phyloP scores from a whole-genome alignment of 2,113 vertebrate genomes.

The Myrmecophaga tridactyla region DNA sequence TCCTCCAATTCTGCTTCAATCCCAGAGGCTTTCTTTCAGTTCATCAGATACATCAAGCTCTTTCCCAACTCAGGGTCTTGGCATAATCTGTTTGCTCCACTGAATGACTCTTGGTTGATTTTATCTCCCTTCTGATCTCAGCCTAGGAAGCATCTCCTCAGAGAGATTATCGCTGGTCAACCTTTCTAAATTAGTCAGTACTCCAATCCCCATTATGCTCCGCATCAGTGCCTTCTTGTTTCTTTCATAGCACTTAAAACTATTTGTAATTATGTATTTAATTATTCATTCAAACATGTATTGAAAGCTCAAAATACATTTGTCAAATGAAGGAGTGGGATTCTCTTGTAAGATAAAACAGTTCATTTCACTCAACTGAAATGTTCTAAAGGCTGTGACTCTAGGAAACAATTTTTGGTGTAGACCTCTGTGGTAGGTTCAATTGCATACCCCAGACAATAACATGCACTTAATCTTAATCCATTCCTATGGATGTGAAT shows the following conservation, averaged over 20 bases:
- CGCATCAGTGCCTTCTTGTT: not conserved
- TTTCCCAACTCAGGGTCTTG: not conserved
- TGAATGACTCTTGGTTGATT: not conserved
- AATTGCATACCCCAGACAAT: not conserved
- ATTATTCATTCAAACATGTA: not conserved
- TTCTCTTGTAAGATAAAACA: not conserved
- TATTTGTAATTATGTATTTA: not conserved
- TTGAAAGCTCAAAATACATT: not conserved
- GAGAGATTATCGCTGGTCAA: not conserved
- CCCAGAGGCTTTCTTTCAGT: not conserved
- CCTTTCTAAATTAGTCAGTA: not conserved
- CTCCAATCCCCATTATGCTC: not conserved
- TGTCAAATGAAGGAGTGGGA: not conserved
- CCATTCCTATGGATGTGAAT: too few relatives aligned
- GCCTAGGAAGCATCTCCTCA: not conserved
- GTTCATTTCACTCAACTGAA: not conserved
- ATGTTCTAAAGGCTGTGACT: not conserved
- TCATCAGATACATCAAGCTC: not conserved
- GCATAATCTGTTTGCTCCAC: not conserved
- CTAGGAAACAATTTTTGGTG: not conserved
- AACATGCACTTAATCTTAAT: too few relatives aligned
- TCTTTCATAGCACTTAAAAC: not conserved
- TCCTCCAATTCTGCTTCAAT: not conserved
- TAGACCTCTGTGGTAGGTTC: not conserved
- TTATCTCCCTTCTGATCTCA: not conserved